phyloP scores from a whole-genome alignment of 2,113 vertebrate species.

The Cheirogaleus medius region DNA sequence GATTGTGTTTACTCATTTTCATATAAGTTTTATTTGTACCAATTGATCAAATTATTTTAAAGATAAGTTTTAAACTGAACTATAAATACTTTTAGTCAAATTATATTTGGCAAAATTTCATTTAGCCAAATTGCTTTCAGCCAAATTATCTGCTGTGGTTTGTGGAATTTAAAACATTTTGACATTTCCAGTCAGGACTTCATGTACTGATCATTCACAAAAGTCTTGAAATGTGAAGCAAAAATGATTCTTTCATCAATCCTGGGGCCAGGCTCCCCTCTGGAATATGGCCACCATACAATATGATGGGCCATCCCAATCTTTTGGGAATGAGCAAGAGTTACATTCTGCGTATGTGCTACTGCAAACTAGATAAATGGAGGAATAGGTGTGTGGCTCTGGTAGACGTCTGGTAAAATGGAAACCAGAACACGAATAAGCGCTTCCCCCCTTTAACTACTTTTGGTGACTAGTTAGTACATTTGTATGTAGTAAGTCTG shows the following conservation, averaged over 20 bases:
- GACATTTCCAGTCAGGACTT: neutral
- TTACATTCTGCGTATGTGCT: neutral
- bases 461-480: neutral
- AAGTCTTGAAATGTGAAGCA: neutral
- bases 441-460: neutral
- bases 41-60: slow-evolving; percentile 3
- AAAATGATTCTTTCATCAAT: neutral
- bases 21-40: neutral
- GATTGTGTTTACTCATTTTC: neutral
- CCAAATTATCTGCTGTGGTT: neutral
- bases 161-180: neutral
- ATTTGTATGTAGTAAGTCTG: neutral
- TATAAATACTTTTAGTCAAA: neutral
- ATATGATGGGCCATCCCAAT: neutral
- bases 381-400: neutral
- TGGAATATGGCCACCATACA: neutral
- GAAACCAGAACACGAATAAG: neutral
- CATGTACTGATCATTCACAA: neutral
- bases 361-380: neutral
- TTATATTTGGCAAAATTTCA: slow-evolving; percentile 9
- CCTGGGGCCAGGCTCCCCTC: neutral
- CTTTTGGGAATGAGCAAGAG: neutral
- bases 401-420: neutral
- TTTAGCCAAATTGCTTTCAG: neutral
- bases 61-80: neutral